phyloP scores from a whole-genome alignment of 2,797 vertebrate genomes.

The Acomys russatus region DNA sequence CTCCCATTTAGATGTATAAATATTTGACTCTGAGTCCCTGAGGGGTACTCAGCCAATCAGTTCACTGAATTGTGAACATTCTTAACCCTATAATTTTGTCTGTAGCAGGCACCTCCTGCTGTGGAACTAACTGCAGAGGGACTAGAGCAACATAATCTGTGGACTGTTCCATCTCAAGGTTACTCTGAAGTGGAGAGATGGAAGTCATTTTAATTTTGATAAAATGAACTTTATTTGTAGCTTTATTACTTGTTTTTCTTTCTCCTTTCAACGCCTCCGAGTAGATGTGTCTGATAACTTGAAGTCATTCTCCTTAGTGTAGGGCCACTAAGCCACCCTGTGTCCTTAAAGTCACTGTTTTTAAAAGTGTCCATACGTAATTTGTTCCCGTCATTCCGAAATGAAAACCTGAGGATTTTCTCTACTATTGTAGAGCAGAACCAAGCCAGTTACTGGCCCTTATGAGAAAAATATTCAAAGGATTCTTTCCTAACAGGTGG shows the following conservation, averaged over 20 bases:
- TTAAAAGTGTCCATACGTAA: neutral
- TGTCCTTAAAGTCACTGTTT: neutral
- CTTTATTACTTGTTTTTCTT: slow-evolving; percentile 85
- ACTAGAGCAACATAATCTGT: slow-evolving; percentile 67
- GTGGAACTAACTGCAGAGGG: slow-evolving; percentile 78
- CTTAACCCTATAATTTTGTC: slow-evolving; percentile 79
- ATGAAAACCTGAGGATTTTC: slow-evolving; percentile 21
- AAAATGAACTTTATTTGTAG: slow-evolving; percentile 78
- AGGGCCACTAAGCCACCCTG: slow-evolving; percentile 36
- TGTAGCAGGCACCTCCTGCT: slow-evolving; percentile 75
- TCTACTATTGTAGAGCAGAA: neutral
- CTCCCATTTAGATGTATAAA: slow-evolving; percentile 83
- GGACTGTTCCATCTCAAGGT: slow-evolving; percentile 49
- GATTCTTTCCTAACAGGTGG: neutral
- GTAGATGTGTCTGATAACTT: slow-evolving; percentile 75
- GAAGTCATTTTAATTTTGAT: slow-evolving; percentile 82
- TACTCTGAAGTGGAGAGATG: slow-evolving; percentile 73
- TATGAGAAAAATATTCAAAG: neutral
- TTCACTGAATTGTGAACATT: slow-evolving; percentile 71
- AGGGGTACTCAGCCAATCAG: slow-evolving; percentile 80
- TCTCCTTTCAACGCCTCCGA: slow-evolving; percentile 83
- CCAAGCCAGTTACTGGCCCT: neutral
- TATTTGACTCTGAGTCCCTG: slow-evolving; percentile 78
- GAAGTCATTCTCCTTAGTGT: slow-evolving; percentile 67
- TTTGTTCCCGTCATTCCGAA: slow-evolving; percentile 40